phyloP scores from a whole-genome alignment of 2,888 invertebrate species.

The Leuctra nigra region DNA sequence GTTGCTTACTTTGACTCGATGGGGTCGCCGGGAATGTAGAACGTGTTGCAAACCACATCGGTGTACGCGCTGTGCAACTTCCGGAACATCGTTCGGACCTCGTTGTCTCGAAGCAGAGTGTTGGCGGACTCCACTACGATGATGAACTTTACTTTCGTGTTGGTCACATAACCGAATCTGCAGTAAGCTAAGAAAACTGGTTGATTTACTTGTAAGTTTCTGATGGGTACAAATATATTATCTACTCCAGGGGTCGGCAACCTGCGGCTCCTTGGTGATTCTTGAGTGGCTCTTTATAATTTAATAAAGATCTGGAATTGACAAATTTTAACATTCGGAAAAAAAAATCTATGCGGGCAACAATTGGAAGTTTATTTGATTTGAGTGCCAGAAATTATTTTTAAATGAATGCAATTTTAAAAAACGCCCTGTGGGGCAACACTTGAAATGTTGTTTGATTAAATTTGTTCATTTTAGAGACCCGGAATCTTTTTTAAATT shows the following conservation, averaged over 20 bases:
- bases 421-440: too few species aligned
- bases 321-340: too few species aligned
- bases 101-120: constrained; percentile 82
- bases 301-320: not conserved
- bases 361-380: too few species aligned
- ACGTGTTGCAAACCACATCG: constrained; percentile 93
- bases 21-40: constrained; percentile 88
- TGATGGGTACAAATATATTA: not conserved
- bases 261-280: too few species aligned
- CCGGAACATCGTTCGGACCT: constrained; percentile 86
- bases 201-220: not conserved
- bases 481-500: too few species aligned
- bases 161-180: constrained; percentile 94
- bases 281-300: too few species aligned
- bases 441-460: too few species aligned
- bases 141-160: constrained; percentile 91
- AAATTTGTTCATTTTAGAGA: too few species aligned
- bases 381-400: too few species aligned
- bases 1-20: constrained; percentile 76
- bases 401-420: too few species aligned
- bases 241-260: too few species aligned
- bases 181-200: constrained; percentile 31
- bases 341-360: too few species aligned
- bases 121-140: constrained; percentile 88
- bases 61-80: constrained; percentile 88